Evolutionary conservation across 2,797 vertebrate genomes (phyloP).

Genomic region (Syncerus caffer): DNA sequence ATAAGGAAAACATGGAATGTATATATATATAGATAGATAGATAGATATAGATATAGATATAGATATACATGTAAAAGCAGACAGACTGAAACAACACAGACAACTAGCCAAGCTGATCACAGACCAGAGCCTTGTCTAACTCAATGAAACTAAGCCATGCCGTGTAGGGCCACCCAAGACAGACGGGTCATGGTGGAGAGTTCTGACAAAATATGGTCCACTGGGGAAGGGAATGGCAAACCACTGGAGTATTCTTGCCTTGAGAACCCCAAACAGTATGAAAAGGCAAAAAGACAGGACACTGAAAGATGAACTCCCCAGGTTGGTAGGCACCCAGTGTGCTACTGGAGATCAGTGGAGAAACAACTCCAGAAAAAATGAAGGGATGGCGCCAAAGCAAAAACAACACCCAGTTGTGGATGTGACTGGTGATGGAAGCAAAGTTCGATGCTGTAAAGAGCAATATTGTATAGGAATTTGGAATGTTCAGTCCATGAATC

Average conservation of each 20-base stretch:
- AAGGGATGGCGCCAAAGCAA: neutral
- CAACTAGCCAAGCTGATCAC: neutral
- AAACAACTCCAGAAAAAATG: neutral
- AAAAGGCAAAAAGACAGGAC: neutral
- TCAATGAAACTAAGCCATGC: neutral
- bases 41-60: too few species aligned
- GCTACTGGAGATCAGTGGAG: neutral
- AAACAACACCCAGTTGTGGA: neutral
- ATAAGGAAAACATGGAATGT: neutral
- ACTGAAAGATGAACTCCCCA: neutral
- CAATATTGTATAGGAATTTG: neutral
- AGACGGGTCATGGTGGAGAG: neutral
- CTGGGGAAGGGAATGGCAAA: neutral
- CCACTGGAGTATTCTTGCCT: neutral
- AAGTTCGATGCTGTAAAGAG: neutral
- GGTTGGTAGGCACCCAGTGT: neutral
- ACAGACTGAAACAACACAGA: neutral
- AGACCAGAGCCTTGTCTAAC: neutral
- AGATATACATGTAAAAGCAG: too few species aligned
- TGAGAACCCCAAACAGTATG: neutral
- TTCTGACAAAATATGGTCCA: neutral
- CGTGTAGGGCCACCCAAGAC: accelerated
- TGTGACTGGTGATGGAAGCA: neutral
- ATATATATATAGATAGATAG: too few species aligned
- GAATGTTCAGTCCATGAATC: neutral